Evolutionary conservation across 2,888 invertebrate genomes (phyloP), one percentile per base, ranked within the genome.

Genomic region (Helobdella robusta): DNA sequence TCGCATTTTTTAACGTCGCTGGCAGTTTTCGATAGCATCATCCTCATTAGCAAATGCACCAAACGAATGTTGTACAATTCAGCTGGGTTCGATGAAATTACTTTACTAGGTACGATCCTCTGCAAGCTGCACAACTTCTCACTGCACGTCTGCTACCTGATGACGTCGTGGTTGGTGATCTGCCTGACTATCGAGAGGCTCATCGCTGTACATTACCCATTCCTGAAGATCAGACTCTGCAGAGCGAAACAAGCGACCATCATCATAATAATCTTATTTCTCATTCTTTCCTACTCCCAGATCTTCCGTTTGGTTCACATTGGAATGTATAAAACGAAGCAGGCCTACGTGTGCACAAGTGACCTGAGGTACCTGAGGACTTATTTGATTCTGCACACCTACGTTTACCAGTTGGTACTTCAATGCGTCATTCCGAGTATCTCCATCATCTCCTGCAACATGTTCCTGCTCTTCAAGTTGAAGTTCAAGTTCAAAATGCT

Each of bases 111-210:
- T 5, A 69, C 74, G 66, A 67, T 68, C 2, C 69, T 69, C 11
- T 78, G 77, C 68, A 76, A 76, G 65, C 60, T 73, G 3, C 74
- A 73, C 68, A 72, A 73, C 50, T 78, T 75, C 64, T 44, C 71
- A 1, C 73, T 74, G 58, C 71, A 74, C 64, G 72, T 75, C 23
- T 73, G 73, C 62, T 75, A 74, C 64, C 68, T 77, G 8, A 76
- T 77, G 74, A 75, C 75, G 4, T 73, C 75, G 1, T 77, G 76
- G 76, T 68, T 76, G n/a, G 73, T 76, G n/a, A 76, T 77, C 20
- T 73, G 74, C 35, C 74, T 78, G 74, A 75, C 77, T 0, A 36
- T 73, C 20, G 77, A 78, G 63, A 67, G 77, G 6, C 69, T 75
- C 28, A 68, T 76, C 30, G 76, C 75, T 11, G 75, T 77, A 11